phyloP scores from a whole-genome alignment of 2,113 vertebrate genomes.

The Gambusia holbrooki region DNA sequence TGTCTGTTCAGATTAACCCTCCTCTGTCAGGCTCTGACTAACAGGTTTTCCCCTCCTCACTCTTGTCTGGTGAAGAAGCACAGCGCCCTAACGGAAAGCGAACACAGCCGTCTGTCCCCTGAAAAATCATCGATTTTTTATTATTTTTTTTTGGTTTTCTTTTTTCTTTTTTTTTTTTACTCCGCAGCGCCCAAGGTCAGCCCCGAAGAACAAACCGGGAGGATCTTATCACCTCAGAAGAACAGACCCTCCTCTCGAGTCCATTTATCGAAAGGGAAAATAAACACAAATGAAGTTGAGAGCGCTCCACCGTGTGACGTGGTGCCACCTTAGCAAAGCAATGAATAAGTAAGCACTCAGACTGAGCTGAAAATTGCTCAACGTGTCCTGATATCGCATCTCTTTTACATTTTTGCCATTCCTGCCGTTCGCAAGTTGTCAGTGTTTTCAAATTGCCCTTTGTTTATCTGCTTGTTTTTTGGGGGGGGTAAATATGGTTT shows the following conservation, averaged over 20 bases:
- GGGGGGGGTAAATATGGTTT: neutral
- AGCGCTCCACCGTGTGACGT: slow-evolving; percentile 26
- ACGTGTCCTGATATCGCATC: slow-evolving; percentile 1
- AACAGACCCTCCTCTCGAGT: slow-evolving; percentile 46
- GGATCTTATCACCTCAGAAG: slow-evolving; percentile 69
- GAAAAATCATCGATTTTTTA: slow-evolving; percentile 70
- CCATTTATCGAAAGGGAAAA: slow-evolving; percentile 54
- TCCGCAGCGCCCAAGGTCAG: slow-evolving; percentile 71
- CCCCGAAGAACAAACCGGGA: slow-evolving; percentile 42
- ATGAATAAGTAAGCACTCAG: slow-evolving; percentile 4
- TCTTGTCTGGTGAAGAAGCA: slow-evolving; percentile 35
- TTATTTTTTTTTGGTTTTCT: too few relatives aligned
- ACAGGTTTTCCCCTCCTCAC: slow-evolving; percentile 33
- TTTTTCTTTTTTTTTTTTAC: slow-evolving; percentile 22
- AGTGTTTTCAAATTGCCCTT: neutral
- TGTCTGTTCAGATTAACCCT: slow-evolving; percentile 48
- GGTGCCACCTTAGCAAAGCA: slow-evolving; percentile 38
- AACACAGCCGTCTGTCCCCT: slow-evolving; percentile 61
- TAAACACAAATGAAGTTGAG: slow-evolving; percentile 65
- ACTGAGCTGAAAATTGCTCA: neutral
- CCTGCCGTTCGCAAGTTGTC: neutral
- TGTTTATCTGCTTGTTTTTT: slow-evolving; percentile 17
- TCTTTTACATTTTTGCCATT: slow-evolving; percentile 3
- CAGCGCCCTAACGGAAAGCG: slow-evolving; percentile 63
- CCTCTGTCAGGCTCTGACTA: slow-evolving; percentile 24